These are phyloP conservation scores for Netelia fuscicornis DNA, from an alignment of 2,888 invertebrate genomes.

Conservation along the genomic window DNA sequence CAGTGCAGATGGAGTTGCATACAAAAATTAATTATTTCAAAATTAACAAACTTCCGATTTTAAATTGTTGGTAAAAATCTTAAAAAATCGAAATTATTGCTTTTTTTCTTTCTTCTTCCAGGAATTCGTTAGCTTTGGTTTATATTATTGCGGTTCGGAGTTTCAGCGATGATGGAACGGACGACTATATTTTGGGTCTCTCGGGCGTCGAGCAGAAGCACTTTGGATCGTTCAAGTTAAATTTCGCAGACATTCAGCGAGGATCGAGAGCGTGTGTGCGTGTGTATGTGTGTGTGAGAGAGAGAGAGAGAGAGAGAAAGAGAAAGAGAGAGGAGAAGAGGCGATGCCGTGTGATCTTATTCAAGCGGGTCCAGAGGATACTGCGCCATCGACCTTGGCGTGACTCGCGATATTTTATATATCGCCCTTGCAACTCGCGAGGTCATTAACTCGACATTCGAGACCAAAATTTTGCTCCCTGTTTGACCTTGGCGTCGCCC, in stretches of 20 bases:
- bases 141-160: constrained; percentile 48
- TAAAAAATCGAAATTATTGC: neutral
- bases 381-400: constrained; percentile 67
- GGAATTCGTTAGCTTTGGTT: constrained; percentile 47
- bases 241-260: constrained; percentile 45
- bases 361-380: constrained; percentile 61
- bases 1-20: too few relatives aligned
- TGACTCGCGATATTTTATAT: constrained; percentile 67
- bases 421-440: constrained; percentile 44
- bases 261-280: neutral
- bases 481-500: constrained; percentile 58
- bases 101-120: constrained; percentile 25
- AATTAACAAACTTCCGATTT: neutral
- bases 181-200: constrained; percentile 21
- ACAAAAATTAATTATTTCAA: neutral
- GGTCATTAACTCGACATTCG: constrained; percentile 67
- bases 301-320: constrained; percentile 34
- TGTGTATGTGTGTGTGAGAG: too few relatives aligned
- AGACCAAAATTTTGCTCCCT: constrained; percentile 51
- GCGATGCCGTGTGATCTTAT: constrained; percentile 57
- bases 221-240: constrained; percentile 54
- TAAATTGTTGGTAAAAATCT: neutral
- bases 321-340: constrained; percentile 47
- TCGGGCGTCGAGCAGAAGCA: constrained; percentile 44
- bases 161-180: constrained; percentile 54